Conservation (phyloP, 2,113 vertebrate species). For the Prolemur simus region DNA sequence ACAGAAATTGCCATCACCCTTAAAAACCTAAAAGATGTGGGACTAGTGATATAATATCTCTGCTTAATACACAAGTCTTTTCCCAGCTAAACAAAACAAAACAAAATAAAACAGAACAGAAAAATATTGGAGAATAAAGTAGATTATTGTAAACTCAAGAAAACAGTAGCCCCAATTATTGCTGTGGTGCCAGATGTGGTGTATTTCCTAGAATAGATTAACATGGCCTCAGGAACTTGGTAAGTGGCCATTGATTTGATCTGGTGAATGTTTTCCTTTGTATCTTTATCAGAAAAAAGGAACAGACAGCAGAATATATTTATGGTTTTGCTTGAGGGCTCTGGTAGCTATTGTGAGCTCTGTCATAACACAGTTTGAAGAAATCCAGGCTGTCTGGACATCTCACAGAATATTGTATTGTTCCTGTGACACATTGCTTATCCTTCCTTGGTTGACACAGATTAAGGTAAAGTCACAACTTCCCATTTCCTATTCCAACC, state of each 20-base stretch:
- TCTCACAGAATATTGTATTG: background rate
- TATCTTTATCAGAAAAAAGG: slow-evolving; percentile 31
- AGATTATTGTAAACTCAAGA: background rate
- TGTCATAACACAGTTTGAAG: slow-evolving; percentile 13
- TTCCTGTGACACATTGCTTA: background rate
- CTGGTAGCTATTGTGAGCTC: background rate
- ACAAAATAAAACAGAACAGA: background rate
- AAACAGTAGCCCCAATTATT: background rate
- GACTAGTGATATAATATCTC: background rate
- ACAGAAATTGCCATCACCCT: background rate
- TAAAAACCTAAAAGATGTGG: background rate
- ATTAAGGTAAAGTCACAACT: background rate
- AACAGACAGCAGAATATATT: slow-evolving; percentile 14
- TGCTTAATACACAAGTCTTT: background rate
- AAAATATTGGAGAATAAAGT: background rate
- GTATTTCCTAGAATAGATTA: background rate
- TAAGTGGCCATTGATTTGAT: slow-evolving; percentile 7
- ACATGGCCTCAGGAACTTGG: background rate
- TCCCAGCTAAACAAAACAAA: background rate
- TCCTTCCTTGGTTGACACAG: background rate
- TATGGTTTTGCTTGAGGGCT: background rate
- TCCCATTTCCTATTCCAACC: background rate
- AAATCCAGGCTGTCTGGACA: background rate
- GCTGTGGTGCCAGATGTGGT: background rate
- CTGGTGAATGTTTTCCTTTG: background rate